These are phyloP conservation scores for Chaenogobius annularis DNA, from an alignment of 2,113 vertebrate genomes.

Conservation along the genomic window DNA sequence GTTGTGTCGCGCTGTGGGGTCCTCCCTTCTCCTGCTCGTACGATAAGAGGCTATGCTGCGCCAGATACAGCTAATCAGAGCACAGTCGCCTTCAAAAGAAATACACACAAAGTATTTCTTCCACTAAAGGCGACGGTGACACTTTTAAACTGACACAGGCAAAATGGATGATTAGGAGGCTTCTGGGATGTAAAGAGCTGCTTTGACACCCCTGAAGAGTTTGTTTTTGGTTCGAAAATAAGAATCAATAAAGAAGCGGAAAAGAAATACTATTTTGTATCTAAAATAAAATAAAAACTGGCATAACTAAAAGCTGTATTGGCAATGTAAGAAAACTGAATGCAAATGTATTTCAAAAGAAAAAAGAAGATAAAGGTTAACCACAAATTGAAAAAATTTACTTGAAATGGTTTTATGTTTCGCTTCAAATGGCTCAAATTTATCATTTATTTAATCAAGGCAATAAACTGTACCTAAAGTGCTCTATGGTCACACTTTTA, in stretches of 20 bases:
- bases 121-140: conserved; percentile 36
- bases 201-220: conserved; percentile 5
- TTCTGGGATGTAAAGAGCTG: not conserved
- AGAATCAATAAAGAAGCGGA: not conserved
- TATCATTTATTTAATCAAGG: too few species aligned
- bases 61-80: conserved; percentile 80
- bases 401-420: too few species aligned
- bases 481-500: too few species aligned
- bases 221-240: not conserved
- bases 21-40: conserved; percentile 49
- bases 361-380: too few species aligned
- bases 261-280: not conserved
- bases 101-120: conserved; percentile 47
- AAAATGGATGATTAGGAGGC: conserved; percentile 61
- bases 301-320: too few species aligned
- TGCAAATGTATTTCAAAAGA: too few species aligned
- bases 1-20: conserved; percentile 47
- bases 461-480: too few species aligned
- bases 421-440: too few species aligned
- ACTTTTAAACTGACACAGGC: conserved; percentile 35
- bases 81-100: conserved; percentile 63
- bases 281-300: not conserved
- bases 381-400: too few species aligned
- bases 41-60: conserved; percentile 76
- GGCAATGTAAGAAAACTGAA: too few species aligned